Evolutionary conservation across 2,113 vertebrate genomes (phyloP), one percentile per base, ranked within the genome.

Genomic region (Actinemys pallida): DNA sequence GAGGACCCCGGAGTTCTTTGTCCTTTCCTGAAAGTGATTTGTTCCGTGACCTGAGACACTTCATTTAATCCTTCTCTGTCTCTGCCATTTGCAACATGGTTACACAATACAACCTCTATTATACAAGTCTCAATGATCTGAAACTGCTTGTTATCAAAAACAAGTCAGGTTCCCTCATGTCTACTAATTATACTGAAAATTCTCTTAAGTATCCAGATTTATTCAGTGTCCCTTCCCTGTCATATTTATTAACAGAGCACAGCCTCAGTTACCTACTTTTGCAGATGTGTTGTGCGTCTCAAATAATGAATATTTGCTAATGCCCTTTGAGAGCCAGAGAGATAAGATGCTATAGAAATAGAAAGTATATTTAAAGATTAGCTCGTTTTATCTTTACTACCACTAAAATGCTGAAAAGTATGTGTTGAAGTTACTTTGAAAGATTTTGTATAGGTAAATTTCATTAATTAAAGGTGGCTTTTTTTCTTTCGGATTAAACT

Each of bases 351-450:
- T 8, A 1, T 7, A 1, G 79, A 22, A 45, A 3, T 8, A 0
- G 0, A 5, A 19, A 5, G 5, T 4, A 0, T 10, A 17, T 3
- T 0, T 6, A 1, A 49, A 12, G 49, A 0, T 11, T 17, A 39
- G 6, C 1, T 1, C 8, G 19, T 6, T 69, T 45, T 42, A 17
- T 12, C 22, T 78, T 4, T 22, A 35, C 49, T 62, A 42, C 11
- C n/a, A 62, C 31, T 4, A 39, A 29, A 29, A 57, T 17, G 24
- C 49, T 27, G 79, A 3, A 13, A n/a, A 78, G 17, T 52, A 2
- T 52, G 10, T 29, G 12, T 1, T 1, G 22, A 35, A 50, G 27
- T 78, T 25, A 39, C 29, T 47, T 45, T 78, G 42, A 45, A 76
- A 45, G 22, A 12, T 45, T 45, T 7, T 45, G 1, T 5, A 82